phyloP scores from a whole-genome alignment of 1,140 invertebrate species.

The Drosophila novamexicana region DNA sequence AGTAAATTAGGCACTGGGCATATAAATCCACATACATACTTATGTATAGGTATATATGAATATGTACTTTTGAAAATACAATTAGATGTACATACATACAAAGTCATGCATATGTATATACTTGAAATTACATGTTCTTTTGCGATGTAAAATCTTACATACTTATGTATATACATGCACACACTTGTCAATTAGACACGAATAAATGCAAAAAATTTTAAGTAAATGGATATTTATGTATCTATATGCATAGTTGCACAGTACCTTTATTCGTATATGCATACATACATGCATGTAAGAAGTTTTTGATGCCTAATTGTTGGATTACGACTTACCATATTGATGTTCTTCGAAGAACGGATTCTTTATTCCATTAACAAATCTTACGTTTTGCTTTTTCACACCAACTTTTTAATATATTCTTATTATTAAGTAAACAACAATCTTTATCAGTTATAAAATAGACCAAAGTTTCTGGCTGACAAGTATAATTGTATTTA shows the following conservation, averaged over 20 bases:
- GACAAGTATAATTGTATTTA: conserved; percentile 78
- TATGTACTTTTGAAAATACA: not conserved
- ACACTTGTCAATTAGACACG: not conserved
- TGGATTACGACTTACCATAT: conserved; percentile 60
- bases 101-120: not conserved
- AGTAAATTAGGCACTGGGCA: conserved; percentile 2
- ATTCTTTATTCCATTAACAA: conserved; percentile 38
- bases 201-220: not conserved
- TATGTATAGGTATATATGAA: no score
- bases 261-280: not conserved
- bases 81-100: not conserved
- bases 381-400: not conserved
- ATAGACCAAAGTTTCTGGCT: conserved; percentile 57
- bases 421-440: conserved; percentile 35
- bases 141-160: no score
- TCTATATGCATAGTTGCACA: conserved; percentile 1
- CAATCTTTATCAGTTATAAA: conserved; percentile 59
- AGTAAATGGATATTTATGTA: conserved; percentile 2
- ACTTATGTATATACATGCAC: no score
- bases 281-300: conserved; percentile 4
- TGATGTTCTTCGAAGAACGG: conserved; percentile 25
- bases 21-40: not conserved
- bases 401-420: conserved; percentile 29
- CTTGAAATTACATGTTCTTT: no score
- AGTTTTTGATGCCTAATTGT: conserved; percentile 7